A percentile compares a stretch with the other conserved stretches of the same genome.
These are phyloP conservation scores for Acleris holmiana DNA, from an alignment of 2,888 invertebrate species.

Conservation along the genomic window DNA sequence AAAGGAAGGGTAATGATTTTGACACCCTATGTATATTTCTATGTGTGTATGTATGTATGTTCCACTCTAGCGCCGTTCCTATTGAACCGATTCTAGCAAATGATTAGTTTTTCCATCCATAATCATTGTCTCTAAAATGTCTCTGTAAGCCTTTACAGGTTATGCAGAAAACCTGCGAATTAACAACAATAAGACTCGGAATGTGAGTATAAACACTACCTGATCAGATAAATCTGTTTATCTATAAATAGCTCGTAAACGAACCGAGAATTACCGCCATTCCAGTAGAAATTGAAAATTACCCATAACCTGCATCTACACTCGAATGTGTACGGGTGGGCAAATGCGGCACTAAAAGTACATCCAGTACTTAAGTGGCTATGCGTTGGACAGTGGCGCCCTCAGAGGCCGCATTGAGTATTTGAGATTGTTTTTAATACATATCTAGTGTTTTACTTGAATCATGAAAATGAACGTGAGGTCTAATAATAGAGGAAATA, in stretches of 20 bases:
- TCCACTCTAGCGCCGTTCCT: too few relatives aligned
- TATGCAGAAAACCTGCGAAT: too few relatives aligned
- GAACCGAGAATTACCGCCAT: slow-evolving; percentile 43
- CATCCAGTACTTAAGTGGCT: neutral
- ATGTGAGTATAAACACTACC: neutral
- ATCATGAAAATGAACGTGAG: too few relatives aligned
- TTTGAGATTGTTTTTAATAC: neutral
- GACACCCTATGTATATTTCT: too few relatives aligned
- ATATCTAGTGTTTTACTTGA: neutral
- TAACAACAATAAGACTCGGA: neutral
- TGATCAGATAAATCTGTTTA: slow-evolving; percentile 13
- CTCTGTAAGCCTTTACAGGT: too few relatives aligned
- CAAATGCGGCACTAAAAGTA: slow-evolving; percentile 8
- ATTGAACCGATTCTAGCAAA: too few relatives aligned
- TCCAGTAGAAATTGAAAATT: slow-evolving; percentile 35
- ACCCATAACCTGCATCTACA: slow-evolving; percentile 5
- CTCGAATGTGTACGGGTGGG: slow-evolving; percentile 4
- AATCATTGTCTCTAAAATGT: too few relatives aligned
- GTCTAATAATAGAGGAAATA: too few relatives aligned
- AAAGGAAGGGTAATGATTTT: too few relatives aligned
- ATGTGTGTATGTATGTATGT: too few relatives aligned
- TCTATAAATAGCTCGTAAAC: slow-evolving; percentile 36
- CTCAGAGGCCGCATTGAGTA: neutral
- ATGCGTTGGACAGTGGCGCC: slow-evolving; percentile 25
- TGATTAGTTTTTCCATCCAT: too few relatives aligned